Evolutionary conservation across 2,888 invertebrate species (phyloP).

Genomic region (Caenorhabditis sp.): DNA sequence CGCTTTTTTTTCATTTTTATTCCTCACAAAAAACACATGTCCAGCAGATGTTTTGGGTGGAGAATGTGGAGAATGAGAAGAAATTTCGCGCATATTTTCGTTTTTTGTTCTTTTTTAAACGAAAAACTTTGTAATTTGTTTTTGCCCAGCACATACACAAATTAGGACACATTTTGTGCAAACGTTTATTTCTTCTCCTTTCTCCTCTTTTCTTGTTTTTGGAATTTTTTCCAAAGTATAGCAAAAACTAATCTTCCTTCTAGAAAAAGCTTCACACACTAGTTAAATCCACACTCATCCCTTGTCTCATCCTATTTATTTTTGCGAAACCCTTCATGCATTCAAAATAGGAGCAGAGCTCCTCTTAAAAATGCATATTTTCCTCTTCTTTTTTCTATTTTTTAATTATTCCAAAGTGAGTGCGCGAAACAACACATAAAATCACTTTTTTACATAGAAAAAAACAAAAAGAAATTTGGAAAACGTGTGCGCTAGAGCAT

Average conservation of each 20-base stretch:
- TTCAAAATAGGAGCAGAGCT: slow-evolving; percentile 28
- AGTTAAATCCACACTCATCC: slow-evolving; percentile 2
- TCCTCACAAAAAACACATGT: slow-evolving; percentile 23
- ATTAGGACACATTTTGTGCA: slow-evolving; percentile 29
- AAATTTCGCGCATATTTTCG: slow-evolving; percentile 6
- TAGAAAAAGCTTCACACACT: not conserved
- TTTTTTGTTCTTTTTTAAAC: slow-evolving; percentile 2
- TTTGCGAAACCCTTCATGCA: slow-evolving; percentile 36
- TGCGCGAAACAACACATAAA: not conserved
- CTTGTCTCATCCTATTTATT: slow-evolving; percentile 20
- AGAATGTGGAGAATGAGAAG: not conserved
- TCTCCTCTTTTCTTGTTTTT: slow-evolving; percentile 7
- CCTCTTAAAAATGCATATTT: slow-evolving; percentile 5
- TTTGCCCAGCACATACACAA: slow-evolving; percentile 15
- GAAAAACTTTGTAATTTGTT: slow-evolving; percentile 16
- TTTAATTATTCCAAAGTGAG: slow-evolving; percentile 34
- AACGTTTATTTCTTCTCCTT: slow-evolving; percentile 4
- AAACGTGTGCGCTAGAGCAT: not conserved
- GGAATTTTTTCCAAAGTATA: no score
- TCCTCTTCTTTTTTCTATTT: slow-evolving; percentile 9
- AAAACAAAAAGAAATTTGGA: not conserved
- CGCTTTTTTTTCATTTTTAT: slow-evolving; percentile 9
- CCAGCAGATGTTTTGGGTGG: slow-evolving; percentile 13
- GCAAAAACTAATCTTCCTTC: no score
- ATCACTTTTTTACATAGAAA: not conserved